Evolutionary conservation across 2,888 invertebrate species (phyloP).

Genomic region (Cerceris ruficornis): DNA sequence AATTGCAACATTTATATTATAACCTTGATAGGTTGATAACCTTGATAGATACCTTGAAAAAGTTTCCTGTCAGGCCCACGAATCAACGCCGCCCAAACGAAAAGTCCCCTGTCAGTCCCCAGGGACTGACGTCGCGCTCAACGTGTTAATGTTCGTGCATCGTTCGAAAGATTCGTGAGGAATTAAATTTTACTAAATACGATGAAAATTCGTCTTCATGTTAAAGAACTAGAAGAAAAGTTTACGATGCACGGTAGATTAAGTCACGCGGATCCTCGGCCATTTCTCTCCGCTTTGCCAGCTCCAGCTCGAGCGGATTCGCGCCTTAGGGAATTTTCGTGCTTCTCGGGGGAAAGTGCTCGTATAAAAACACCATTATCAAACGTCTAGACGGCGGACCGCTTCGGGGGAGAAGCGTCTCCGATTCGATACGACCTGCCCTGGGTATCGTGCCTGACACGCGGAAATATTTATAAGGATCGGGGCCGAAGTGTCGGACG

Average conservation of each 20-base stretch:
- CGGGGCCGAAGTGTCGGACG: background rate
- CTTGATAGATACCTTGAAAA: no score
- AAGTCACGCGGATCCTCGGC: constrained; percentile 29
- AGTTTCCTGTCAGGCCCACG: no score
- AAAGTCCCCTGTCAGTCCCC: no score
- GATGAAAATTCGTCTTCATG: constrained; percentile 35
- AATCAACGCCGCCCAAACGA: no score
- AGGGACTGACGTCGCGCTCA: no score
- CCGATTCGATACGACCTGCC: constrained; percentile 33
- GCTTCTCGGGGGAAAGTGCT: constrained; percentile 23
- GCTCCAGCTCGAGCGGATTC: constrained; percentile 10
- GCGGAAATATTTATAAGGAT: constrained; percentile 18
- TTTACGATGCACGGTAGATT: constrained; percentile 26
- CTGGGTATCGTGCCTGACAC: background rate
- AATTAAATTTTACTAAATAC: no score
- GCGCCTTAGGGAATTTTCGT: constrained; percentile 51
- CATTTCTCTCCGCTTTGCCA: constrained; percentile 25
- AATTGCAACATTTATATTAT: no score
- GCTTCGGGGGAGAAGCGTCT: constrained; percentile 9
- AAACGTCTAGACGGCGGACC: constrained; percentile 50
- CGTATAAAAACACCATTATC: constrained; percentile 55
- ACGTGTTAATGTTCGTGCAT: no score
- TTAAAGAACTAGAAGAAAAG: constrained; percentile 23
- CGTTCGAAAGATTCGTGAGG: no score
- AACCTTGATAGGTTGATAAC: no score